phyloP scores from a whole-genome alignment of 2,888 invertebrate species.

The Apantesis nais region DNA sequence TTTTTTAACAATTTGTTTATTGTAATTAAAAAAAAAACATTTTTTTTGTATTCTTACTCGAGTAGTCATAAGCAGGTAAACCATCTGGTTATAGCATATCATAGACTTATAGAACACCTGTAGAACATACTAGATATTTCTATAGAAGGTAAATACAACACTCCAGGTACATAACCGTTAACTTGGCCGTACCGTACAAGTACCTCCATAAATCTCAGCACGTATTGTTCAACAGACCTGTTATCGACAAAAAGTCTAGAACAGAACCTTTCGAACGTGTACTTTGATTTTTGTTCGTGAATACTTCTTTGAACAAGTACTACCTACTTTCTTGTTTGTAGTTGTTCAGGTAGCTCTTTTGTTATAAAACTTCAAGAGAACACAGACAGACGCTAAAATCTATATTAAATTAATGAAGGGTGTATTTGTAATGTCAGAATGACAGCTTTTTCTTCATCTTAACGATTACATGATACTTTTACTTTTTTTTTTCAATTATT shows the following conservation, averaged over 20 bases:
- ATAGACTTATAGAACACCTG: too few relatives aligned
- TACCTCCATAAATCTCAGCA: slow-evolving; percentile 31
- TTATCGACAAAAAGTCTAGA: slow-evolving; percentile 23
- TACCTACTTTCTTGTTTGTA: neutral
- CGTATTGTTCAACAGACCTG: slow-evolving; percentile 29
- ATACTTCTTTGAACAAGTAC: neutral
- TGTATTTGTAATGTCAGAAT: neutral
- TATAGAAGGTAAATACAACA: neutral
- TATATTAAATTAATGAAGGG: neutral
- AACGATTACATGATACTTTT: too few relatives aligned
- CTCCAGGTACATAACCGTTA: neutral
- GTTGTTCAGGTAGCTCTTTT: neutral
- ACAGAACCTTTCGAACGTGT: slow-evolving; percentile 9
- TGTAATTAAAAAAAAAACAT: too few relatives aligned
- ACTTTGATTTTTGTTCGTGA: slow-evolving; percentile 5
- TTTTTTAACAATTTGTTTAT: too few relatives aligned
- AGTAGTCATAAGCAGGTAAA: too few relatives aligned
- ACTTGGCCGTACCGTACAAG: slow-evolving; percentile 20
- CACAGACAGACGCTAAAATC: neutral
- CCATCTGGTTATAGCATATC: too few relatives aligned
- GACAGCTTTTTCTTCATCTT: too few relatives aligned
- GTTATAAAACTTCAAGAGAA: too few relatives aligned
- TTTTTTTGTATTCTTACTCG: too few relatives aligned
- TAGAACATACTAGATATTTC: neutral
- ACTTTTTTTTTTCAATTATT: too few relatives aligned